Evolutionary conservation across 2,797 vertebrate species (phyloP).

Genomic region (Malurus splendens): DNA sequence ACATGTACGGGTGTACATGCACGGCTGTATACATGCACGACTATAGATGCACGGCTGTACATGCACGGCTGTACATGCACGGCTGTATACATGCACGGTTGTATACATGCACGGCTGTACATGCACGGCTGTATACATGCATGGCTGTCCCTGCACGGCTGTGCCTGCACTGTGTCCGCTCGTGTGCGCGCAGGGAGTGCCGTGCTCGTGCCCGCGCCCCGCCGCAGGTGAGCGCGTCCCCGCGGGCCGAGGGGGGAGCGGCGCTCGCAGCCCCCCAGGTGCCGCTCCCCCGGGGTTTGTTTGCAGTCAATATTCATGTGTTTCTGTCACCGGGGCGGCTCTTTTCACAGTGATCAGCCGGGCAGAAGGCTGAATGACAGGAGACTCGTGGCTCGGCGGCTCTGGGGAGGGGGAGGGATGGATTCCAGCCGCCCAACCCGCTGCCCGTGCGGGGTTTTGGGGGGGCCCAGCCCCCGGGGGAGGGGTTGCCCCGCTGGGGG

Average conservation of each 20-base stretch:
- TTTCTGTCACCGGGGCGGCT: conserved; percentile 54
- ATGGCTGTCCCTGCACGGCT: accelerated
- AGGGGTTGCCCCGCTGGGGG: not conserved
- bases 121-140: not conserved
- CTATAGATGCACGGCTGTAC: too few relatives aligned
- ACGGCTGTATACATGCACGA: too few relatives aligned
- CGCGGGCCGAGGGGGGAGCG: not conserved
- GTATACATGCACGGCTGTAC: not conserved
- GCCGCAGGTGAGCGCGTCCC: not conserved
- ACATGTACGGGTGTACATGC: accelerated
- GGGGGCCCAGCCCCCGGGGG: not conserved
- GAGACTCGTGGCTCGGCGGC: conserved; percentile 78
- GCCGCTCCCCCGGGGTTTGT: conserved; percentile 49
- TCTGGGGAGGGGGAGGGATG: not conserved
- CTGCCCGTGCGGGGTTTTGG: not conserved
- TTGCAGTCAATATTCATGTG: conserved; percentile 67
- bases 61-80: too few relatives aligned
- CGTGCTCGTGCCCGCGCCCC: not conserved
- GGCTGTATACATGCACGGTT: too few relatives aligned
- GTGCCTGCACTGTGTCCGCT: accelerated
- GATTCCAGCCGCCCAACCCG: not conserved
- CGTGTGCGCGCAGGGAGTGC: not conserved
- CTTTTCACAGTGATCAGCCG: conserved; percentile 65
- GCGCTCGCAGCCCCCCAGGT: conserved; percentile 41
- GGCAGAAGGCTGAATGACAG: conserved; percentile 83